Conservation (phyloP, 2,888 invertebrate species). For the Watsonalla binaria region DNA sequence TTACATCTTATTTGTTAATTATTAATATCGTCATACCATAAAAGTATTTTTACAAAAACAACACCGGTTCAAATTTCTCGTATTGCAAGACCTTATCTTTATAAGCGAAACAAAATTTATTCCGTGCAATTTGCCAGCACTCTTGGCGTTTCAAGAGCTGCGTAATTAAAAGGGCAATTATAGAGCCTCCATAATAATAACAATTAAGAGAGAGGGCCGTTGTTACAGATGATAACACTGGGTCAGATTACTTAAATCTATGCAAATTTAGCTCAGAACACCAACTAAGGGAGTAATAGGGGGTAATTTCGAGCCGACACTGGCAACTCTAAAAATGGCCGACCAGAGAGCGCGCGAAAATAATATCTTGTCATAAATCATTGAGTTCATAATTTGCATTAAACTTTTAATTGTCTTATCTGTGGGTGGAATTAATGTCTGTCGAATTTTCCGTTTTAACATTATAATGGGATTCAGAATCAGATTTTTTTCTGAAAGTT, state of each 20-base stretch:
- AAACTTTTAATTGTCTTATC: not conserved
- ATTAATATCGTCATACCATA: too few species aligned
- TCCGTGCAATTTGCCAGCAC: conserved; percentile 21
- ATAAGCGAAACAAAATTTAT: conserved; percentile 17
- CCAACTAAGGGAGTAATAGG: conserved; percentile 26
- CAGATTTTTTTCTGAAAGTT: too few species aligned
- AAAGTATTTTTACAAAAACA: too few species aligned
- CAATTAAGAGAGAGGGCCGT: conserved; percentile 35
- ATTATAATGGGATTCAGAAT: too few species aligned
- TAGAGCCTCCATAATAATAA: conserved; percentile 46
- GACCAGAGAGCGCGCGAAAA: conserved; percentile 12
- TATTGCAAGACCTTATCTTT: not conserved
- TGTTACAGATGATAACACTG: conserved; percentile 36
- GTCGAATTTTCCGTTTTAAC: too few species aligned
- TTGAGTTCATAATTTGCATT: not conserved
- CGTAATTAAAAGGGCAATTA: conserved; percentile 44
- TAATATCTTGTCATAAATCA: conserved; percentile 11
- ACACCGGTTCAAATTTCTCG: not conserved
- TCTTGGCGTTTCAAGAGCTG: conserved; percentile 25
- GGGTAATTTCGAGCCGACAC: conserved; percentile 39
- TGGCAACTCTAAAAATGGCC: conserved; percentile 31
- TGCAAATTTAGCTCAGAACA: conserved; percentile 42
- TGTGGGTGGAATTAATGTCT: too few species aligned
- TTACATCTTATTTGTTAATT: too few species aligned
- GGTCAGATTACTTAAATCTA: conserved; percentile 54